These are phyloP conservation scores for Cotesia congregata DNA, from an alignment of 2,888 invertebrate genomes.

Conservation along the genomic window DNA sequence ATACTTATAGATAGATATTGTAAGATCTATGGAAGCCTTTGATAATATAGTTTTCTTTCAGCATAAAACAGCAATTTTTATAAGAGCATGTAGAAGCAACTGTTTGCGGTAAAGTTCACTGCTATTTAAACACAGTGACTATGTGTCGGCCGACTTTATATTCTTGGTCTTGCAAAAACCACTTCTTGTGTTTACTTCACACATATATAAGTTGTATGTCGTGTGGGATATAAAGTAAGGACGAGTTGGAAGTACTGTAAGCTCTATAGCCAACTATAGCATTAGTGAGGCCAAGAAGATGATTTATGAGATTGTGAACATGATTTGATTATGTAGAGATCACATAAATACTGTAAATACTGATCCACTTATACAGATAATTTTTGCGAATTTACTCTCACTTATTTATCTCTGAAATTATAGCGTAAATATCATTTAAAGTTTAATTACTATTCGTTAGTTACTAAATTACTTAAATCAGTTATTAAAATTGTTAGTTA, in stretches of 20 bases:
- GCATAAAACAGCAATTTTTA: constrained; percentile 44
- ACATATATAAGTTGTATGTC: constrained; percentile 10
- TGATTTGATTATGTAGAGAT: background rate
- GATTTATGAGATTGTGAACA: background rate
- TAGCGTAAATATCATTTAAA: no score
- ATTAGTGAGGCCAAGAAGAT: background rate
- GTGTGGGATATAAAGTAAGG: constrained; percentile 12
- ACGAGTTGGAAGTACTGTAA: background rate
- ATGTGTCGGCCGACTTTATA: constrained; percentile 44
- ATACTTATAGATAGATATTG: background rate
- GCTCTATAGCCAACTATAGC: background rate
- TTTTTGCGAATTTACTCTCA: background rate
- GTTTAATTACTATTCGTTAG: no score
- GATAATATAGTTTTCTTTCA: constrained; percentile 24
- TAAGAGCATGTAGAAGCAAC: constrained; percentile 42
- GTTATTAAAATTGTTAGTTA: no score
- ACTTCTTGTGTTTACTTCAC: constrained; percentile 19
- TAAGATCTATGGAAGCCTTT: constrained; percentile 1
- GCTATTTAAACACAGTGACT: constrained; percentile 50
- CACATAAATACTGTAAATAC: background rate
- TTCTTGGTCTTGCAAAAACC: constrained; percentile 33
- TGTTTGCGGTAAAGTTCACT: constrained; percentile 53
- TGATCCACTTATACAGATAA: background rate
- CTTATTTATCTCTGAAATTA: background rate
- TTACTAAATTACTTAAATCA: no score